Percentiles rank a stretch among this genome's conserved stretches.
phyloP scores from a whole-genome alignment of 2,888 invertebrate species.

The Ormyrus labotus region DNA sequence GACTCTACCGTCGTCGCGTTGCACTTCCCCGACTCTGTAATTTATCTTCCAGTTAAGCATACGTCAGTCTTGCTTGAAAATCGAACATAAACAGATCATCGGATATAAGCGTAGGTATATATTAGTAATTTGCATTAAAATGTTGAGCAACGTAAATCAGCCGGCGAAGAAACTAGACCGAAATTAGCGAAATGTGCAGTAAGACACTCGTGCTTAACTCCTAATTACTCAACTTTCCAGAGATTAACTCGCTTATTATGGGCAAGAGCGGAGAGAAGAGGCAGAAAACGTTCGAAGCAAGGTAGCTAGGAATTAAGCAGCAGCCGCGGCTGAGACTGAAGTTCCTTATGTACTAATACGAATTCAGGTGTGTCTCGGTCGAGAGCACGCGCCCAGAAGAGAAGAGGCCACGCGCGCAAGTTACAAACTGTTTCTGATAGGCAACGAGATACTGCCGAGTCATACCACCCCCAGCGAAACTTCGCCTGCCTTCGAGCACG shows the following conservation, averaged over 20 bases:
- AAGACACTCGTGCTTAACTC: constrained; percentile 64
- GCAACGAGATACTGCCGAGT: constrained; percentile 58
- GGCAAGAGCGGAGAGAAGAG: constrained; percentile 48
- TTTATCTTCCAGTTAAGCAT: no score
- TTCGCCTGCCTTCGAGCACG: constrained; percentile 2
- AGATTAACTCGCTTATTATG: constrained; percentile 63
- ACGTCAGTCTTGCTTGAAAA: no score
- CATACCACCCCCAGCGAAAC: constrained; percentile 33
- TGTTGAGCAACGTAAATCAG: constrained; percentile 1
- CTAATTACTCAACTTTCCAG: constrained; percentile 67
- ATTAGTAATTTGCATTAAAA: no score
- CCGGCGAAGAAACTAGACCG: constrained; percentile 6
- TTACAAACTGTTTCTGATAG: constrained; percentile 66
- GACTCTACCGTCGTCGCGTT: no score
- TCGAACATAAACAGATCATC: no score
- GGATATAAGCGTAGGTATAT: no score
- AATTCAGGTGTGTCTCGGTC: constrained; percentile 63
- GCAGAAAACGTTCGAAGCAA: constrained; percentile 19
- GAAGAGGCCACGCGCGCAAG: constrained; percentile 52
- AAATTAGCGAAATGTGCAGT: constrained; percentile 29
- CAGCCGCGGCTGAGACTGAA: constrained; percentile 62
- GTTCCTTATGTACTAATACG: constrained; percentile 63
- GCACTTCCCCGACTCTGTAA: no score
- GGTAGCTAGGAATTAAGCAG: constrained; percentile 21
- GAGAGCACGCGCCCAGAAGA: constrained; percentile 52